Base-by-base conservation (phyloP, 1,140 invertebrate genomes). In the Zaprionus inermis region DNA sequence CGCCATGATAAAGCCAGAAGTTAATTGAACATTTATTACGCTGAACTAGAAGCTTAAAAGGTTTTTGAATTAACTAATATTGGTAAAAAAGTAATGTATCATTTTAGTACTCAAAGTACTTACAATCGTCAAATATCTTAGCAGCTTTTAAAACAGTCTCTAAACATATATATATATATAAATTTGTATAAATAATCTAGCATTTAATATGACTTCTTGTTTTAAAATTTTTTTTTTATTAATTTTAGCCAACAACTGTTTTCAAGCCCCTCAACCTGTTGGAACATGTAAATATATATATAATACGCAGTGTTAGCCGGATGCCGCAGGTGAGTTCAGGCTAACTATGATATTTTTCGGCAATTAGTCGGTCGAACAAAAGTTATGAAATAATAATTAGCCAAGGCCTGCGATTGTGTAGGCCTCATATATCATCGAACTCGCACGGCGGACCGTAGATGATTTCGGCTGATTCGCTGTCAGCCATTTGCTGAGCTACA, bases 1-100 rank as follows among this genome's bases (percentile, higher is more conserved):
- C 7, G 34, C 28, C 41, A 60, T 73, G 71, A 73, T 61, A 61
- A 56, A 73, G 61, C 51, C 65, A 57, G 68, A 69, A 69, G 51
- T 69, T 69, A 73, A 73, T 73, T 69, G 65, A 73, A 69, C 57
- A 59, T 69, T 61, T 69, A 41, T 57, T 68, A 34, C 67, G 20
- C 34, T n/a, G 20, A 1, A 11, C 49, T 1, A 24, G 22, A 52
- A 6, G 18, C 7, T 55, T 32, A 5, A 51, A 57, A 52, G 28
- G n/a, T 18, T 46, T n/a, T 44, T 1, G 6, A 38, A 7, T n/a
- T 9, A 6, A n/a, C 6, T 7, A n/a, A 9, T 2, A 44, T 44
- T 2, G n/a, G 2, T 16, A 9, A 9, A 44, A 44, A 44, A 6
- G 30, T 32, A 32, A 0, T 28, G 5, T 28, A 32, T 32, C 9